Evolutionary conservation across 2,888 invertebrate species (phyloP).

Genomic region (Nyleta sp.): DNA sequence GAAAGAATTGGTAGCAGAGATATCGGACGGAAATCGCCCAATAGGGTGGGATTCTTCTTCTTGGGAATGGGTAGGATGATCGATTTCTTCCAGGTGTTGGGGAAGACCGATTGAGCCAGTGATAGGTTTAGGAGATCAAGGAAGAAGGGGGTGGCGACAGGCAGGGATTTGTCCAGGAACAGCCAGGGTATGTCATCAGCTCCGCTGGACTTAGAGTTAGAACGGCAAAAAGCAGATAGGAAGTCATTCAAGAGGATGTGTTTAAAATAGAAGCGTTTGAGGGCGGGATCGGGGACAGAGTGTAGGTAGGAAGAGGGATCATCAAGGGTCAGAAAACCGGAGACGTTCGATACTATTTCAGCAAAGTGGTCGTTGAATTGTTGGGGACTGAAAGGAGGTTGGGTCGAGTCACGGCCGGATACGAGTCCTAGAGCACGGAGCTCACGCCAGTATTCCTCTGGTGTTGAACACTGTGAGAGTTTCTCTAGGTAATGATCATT

Average conservation of each 20-base stretch:
- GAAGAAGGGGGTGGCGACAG: background rate
- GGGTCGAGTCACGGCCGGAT: background rate
- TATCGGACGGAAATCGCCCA: background rate
- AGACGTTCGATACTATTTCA: background rate
- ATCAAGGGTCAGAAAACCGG: background rate
- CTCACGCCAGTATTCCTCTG: background rate
- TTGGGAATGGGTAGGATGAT: background rate
- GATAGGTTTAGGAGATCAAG: background rate
- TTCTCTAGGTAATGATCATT: background rate
- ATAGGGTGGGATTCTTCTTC: background rate
- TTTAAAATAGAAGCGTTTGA: background rate
- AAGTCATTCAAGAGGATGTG: background rate
- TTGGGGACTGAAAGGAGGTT: background rate
- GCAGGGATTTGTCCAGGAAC: background rate
- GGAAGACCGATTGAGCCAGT: background rate
- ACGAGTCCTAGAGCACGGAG: no score
- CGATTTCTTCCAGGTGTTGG: background rate
- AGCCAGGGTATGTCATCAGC: background rate
- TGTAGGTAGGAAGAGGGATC: background rate
- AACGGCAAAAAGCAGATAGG: background rate
- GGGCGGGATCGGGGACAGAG: background rate
- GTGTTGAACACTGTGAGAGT: background rate
- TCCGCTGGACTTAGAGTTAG: background rate
- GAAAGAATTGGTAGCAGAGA: background rate
- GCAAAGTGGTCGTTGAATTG: background rate